Conservation (phyloP, 2,888 invertebrate species). For the Lissonota sp. region DNA sequence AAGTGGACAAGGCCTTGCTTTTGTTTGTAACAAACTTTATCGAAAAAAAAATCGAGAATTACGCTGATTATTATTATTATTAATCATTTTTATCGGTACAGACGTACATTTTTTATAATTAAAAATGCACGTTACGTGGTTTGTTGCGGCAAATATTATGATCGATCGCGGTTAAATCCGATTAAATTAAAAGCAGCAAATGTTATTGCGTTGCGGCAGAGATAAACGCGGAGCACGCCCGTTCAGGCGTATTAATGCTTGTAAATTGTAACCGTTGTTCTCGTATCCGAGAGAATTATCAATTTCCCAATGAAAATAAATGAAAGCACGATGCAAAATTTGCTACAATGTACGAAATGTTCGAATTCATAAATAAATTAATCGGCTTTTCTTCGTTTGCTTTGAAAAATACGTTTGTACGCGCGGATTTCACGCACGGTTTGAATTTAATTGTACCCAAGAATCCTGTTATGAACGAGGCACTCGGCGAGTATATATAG, state of each 20-base stretch:
- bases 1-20: no score
- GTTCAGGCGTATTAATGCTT: constrained; percentile 6
- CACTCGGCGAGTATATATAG: not conserved
- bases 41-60: constrained; percentile 14
- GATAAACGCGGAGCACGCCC: constrained; percentile 4
- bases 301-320: not conserved
- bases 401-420: not conserved
- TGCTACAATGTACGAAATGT: not conserved
- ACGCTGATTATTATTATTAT: not conserved
- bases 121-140: not conserved
- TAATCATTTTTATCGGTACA: not conserved
- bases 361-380: not conserved
- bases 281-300: constrained; percentile 12
- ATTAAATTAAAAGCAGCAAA: not conserved
- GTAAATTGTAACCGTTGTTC: constrained; percentile 8
- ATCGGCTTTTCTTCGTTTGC: not conserved
- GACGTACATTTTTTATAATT: not conserved
- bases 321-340: not conserved
- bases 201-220: not conserved
- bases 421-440: not conserved
- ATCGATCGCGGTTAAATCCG: not conserved
- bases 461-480: not conserved
- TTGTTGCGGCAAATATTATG: constrained; percentile 1
- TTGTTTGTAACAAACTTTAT: no score
- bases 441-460: constrained; percentile 8